phyloP scores from a whole-genome alignment of 2,888 invertebrate genomes.

The Panzeria rudis region DNA sequence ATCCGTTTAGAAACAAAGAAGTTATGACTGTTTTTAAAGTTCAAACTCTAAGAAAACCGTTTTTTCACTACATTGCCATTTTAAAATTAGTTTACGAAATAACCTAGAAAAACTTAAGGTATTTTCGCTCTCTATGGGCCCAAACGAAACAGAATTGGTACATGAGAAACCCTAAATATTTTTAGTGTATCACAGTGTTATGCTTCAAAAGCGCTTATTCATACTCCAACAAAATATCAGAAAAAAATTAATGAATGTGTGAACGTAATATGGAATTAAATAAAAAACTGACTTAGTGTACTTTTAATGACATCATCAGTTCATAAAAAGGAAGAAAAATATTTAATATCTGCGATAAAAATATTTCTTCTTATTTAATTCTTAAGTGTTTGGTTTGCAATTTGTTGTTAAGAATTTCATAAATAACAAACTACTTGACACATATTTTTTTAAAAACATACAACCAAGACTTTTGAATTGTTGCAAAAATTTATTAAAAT shows the following conservation, averaged over 20 bases:
- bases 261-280: neutral
- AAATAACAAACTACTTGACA: conserved; percentile 55
- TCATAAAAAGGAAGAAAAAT: conserved; percentile 4
- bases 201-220: too few species aligned
- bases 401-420: conserved; percentile 12
- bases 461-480: neutral
- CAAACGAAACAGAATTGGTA: too few species aligned
- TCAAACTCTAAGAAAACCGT: too few species aligned
- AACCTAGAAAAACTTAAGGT: too few species aligned
- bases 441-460: conserved; percentile 19
- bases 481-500: neutral
- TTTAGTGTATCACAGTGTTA: too few species aligned
- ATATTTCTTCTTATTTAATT: neutral
- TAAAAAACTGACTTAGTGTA: conserved; percentile 33
- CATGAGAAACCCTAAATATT: too few species aligned
- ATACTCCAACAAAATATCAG: neutral
- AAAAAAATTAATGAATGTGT: neutral
- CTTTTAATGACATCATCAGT: conserved; percentile 61
- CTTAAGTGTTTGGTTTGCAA: conserved; percentile 14
- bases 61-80: too few species aligned
- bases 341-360: conserved; percentile 22
- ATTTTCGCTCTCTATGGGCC: too few species aligned
- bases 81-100: too few species aligned
- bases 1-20: too few species aligned
- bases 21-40: too few species aligned